phyloP scores from a whole-genome alignment of 2,797 vertebrate species.

The Enteromius thamalakanensis region DNA sequence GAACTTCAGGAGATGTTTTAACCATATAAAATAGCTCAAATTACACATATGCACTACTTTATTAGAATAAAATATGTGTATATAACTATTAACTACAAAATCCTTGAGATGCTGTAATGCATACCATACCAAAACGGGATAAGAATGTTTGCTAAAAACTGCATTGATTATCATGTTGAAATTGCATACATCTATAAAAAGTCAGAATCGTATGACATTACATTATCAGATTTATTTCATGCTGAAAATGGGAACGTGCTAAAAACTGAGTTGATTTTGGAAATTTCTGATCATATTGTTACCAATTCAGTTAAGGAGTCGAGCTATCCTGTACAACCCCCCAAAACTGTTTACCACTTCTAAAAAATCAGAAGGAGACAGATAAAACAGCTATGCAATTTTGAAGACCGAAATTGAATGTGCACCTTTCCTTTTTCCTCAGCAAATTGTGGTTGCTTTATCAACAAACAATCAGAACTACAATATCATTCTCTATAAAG shows the following conservation, averaged over 20 bases:
- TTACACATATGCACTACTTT: not conserved
- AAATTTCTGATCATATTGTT: not conserved
- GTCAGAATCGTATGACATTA: not conserved
- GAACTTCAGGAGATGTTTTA: not conserved
- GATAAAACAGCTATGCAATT: not conserved
- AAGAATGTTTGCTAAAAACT: not conserved
- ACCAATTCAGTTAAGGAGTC: not conserved
- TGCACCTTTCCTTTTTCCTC: not conserved
- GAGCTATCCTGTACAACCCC: not conserved
- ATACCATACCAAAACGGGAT: not conserved
- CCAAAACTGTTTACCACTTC: not conserved
- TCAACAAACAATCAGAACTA: not conserved
- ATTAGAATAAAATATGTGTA: not conserved
- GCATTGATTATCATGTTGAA: not conserved
- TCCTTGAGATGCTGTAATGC: not conserved
- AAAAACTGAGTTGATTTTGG: not conserved
- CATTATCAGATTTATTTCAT: not conserved
- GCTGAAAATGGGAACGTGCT: not conserved
- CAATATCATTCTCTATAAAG: not conserved
- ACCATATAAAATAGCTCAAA: not conserved
- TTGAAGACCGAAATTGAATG: not conserved
- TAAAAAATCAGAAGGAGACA: not conserved
- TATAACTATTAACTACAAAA: not conserved
- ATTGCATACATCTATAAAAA: not conserved
- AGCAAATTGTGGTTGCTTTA: constrained; percentile 18